These are phyloP conservation scores for Ardeotis arabs DNA, from an alignment of 2,113 vertebrate species.

Conservation along the genomic window DNA sequence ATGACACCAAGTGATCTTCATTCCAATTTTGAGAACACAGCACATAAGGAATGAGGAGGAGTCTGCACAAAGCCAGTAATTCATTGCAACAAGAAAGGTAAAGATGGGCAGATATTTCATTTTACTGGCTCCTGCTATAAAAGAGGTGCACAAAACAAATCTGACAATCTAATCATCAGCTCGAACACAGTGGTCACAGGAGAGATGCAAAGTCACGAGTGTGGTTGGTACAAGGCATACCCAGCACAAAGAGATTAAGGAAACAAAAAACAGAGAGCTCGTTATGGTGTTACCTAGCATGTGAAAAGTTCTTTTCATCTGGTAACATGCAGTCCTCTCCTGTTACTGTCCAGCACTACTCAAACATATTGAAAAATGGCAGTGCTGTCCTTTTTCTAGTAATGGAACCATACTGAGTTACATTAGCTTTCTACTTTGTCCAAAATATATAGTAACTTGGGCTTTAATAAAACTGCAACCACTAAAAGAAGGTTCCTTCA, in stretches of 20 bases:
- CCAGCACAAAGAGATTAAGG: neutral
- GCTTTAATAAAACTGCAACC: neutral
- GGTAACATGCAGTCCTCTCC: neutral
- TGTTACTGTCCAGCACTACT: neutral
- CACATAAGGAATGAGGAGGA: neutral
- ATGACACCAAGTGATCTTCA: neutral
- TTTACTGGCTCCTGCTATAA: neutral
- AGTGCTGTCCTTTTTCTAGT: neutral
- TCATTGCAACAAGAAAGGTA: fast-evolving
- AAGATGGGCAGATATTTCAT: neutral
- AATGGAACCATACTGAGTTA: neutral
- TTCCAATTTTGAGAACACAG: neutral
- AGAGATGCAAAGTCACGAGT: fast-evolving
- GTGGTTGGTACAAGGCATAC: neutral
- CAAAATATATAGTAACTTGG: neutral
- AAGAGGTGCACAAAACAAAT: neutral
- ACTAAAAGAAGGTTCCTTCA: neutral
- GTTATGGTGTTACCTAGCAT: neutral
- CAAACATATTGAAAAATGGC: neutral
- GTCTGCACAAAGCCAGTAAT: neutral
- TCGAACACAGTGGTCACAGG: neutral
- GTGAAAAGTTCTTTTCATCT: neutral
- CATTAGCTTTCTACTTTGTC: neutral
- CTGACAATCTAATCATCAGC: neutral
- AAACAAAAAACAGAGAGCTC: neutral